These are phyloP conservation scores for Coracopsis vasa DNA, from an alignment of 2,113 vertebrate species.

Conservation along the genomic window DNA sequence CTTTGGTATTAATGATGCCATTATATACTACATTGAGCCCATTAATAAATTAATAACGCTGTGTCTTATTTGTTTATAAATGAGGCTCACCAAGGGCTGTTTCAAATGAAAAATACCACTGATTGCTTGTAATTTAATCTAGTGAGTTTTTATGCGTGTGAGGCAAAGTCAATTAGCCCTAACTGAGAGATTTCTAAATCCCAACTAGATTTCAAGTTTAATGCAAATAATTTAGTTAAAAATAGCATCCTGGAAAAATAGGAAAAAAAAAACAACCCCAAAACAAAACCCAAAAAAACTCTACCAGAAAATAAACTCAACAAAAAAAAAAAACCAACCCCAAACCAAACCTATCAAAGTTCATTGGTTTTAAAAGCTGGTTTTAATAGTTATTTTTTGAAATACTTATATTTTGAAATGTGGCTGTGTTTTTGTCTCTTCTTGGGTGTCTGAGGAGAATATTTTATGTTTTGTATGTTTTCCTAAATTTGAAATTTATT, in stretches of 20 bases:
- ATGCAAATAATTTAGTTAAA: conserved; percentile 45
- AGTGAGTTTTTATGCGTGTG: conserved; percentile 60
- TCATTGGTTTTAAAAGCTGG: background rate
- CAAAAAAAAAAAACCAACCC: background rate
- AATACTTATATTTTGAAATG: background rate
- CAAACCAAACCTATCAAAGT: background rate
- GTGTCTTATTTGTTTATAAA: conserved; percentile 67
- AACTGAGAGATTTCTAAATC: conserved; percentile 53
- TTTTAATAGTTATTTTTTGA: background rate
- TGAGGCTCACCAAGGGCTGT: conserved; percentile 54
- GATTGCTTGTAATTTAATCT: conserved; percentile 74
- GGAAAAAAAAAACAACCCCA: background rate
- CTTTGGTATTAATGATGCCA: conserved; percentile 67
- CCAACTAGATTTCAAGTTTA: conserved; percentile 46
- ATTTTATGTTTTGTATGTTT: background rate
- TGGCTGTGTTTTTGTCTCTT: background rate
- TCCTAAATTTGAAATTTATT: background rate
- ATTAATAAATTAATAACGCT: conserved; percentile 75
- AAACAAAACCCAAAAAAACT: background rate
- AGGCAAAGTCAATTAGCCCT: conserved; percentile 69
- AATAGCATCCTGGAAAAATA: conserved; percentile 31
- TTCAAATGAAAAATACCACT: conserved; percentile 66
- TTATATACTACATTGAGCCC: conserved; percentile 61
- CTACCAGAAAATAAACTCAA: background rate
- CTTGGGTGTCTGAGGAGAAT: background rate